Percentiles rank a stretch among this genome's conserved stretches.
phyloP scores from a whole-genome alignment of 2,888 invertebrate genomes.

The Meta bourneti region DNA sequence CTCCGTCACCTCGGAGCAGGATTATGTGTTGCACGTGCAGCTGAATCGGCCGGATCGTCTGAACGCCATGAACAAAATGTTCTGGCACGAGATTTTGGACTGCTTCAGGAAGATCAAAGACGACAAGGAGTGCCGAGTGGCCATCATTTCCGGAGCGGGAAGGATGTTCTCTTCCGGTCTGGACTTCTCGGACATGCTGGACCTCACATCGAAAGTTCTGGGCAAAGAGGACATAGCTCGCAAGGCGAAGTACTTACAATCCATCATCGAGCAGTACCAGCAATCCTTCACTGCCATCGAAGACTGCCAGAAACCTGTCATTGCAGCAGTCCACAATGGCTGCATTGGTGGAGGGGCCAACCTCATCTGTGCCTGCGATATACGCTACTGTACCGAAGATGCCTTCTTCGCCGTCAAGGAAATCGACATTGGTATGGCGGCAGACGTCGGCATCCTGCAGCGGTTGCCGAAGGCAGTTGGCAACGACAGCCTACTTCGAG shows the following conservation, averaged over 20 bases:
- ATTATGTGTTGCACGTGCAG: conserved; percentile 85
- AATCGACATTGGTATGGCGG: conserved; percentile 89
- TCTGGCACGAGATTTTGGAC: conserved; percentile 86
- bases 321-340: conserved; percentile 91
- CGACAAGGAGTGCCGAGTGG: conserved; percentile 90
- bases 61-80: conserved; percentile 90
- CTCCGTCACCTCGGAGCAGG: conserved; percentile 73
- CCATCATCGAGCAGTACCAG: conserved; percentile 87
- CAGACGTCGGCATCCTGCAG: conserved; percentile 97
- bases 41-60: conserved; percentile 92
- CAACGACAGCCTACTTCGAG: conserved; percentile 91
- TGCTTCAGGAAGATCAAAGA: conserved; percentile 89
- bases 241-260: conserved; percentile 86
- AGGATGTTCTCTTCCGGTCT: conserved; percentile 89
- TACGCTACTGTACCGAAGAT: conserved; percentile 93
- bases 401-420: conserved; percentile 95
- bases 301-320: conserved; percentile 94
- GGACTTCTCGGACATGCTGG: conserved; percentile 86
- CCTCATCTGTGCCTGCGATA: conserved; percentile 92
- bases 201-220: conserved; percentile 83
- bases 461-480: conserved; percentile 94
- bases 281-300: conserved; percentile 90
- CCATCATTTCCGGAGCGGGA: conserved; percentile 92
- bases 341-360: conserved; percentile 96
- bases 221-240: conserved; percentile 87